Evolutionary conservation across 2,113 vertebrate genomes (phyloP).

Genomic region (Percina caprodes): DNA sequence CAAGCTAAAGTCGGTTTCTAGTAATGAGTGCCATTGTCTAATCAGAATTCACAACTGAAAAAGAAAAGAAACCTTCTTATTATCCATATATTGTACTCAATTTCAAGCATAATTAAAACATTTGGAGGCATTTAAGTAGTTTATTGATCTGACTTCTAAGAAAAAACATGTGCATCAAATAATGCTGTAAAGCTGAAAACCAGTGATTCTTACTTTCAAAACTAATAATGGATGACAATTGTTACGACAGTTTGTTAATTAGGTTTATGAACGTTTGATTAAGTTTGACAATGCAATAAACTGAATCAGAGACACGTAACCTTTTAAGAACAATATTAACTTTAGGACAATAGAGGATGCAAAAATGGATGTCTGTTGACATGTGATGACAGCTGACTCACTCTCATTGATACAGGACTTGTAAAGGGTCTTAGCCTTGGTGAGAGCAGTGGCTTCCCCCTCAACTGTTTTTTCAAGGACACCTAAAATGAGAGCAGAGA

Average conservation of each 20-base stretch:
- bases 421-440: constrained; percentile 94
- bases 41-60: not conserved
- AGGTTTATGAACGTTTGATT: too few species aligned
- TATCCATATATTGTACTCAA: not conserved
- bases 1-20: not conserved
- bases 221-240: not conserved
- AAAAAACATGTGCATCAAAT: not conserved
- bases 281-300: constrained; percentile 8
- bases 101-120: not conserved
- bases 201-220: not conserved
- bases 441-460: constrained; percentile 86
- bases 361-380: constrained; percentile 4
- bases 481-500: constrained; percentile 82
- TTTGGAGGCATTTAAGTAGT: not conserved
- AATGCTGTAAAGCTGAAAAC: not conserved
- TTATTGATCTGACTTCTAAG: constrained; percentile 5
- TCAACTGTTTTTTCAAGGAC: constrained; percentile 86
- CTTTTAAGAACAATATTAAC: not conserved
- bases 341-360: constrained; percentile 21
- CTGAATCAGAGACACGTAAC: not conserved
- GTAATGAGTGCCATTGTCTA: not conserved
- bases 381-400: constrained; percentile 80
- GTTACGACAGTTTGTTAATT: not conserved
- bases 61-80: not conserved
- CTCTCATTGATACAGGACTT: constrained; percentile 95